Percentiles rank a stretch among this genome's conserved stretches.
phyloP scores from a whole-genome alignment of 2,113 vertebrate genomes.

The Lasiurus cinereus region DNA sequence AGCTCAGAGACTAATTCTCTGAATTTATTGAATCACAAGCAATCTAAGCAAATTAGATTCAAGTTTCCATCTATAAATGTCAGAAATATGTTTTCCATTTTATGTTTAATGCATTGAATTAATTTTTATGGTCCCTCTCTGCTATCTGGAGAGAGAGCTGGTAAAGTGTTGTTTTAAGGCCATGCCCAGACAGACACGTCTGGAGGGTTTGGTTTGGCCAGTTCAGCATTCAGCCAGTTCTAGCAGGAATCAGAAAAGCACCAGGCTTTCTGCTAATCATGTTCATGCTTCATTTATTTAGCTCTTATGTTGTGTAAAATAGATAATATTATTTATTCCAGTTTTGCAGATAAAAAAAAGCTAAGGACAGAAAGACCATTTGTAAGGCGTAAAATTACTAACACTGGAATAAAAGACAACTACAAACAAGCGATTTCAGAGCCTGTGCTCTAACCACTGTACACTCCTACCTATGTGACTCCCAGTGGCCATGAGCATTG shows the following conservation, averaged over 20 bases:
- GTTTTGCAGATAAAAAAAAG: slow-evolving; percentile 11
- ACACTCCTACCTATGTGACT: background rate
- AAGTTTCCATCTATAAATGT: slow-evolving; percentile 68
- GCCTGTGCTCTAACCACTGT: background rate
- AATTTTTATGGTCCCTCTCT: background rate
- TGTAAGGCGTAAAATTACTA: background rate
- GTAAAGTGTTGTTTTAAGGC: background rate
- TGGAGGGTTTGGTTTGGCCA: background rate
- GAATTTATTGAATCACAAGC: slow-evolving; percentile 75
- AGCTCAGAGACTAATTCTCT: slow-evolving; percentile 51
- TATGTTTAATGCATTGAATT: slow-evolving; percentile 31
- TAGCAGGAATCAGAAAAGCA: background rate
- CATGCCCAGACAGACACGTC: background rate
- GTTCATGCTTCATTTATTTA: slow-evolving; percentile 3
- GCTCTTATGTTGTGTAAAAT: background rate
- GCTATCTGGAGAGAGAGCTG: background rate
- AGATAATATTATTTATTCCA: background rate
- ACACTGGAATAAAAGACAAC: background rate
- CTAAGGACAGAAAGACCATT: background rate
- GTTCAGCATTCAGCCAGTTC: background rate
- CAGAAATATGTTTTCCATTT: slow-evolving; percentile 16
- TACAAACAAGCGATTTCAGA: background rate
- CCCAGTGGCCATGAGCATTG: background rate
- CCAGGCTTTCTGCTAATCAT: background rate
- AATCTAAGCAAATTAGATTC: slow-evolving; percentile 73